phyloP scores from a whole-genome alignment of 2,888 invertebrate genomes.

The Coelopa pilipes region DNA sequence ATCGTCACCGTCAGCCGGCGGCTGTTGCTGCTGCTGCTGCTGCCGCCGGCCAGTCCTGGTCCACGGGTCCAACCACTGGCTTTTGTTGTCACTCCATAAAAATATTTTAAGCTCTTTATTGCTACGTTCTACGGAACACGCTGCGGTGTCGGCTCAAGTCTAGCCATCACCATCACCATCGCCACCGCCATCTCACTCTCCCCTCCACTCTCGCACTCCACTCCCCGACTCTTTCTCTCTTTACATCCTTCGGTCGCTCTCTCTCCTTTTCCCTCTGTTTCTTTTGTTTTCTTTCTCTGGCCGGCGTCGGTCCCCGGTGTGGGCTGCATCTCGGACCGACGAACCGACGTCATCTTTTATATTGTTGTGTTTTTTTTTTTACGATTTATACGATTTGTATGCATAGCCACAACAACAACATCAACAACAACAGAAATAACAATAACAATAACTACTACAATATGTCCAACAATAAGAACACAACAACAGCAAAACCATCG shows the following conservation, averaged over 20 bases:
- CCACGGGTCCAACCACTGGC: neutral
- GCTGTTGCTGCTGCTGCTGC: too few species aligned
- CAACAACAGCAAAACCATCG: too few species aligned
- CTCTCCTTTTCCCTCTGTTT: too few species aligned
- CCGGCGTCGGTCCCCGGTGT: too few species aligned
- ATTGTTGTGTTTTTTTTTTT: too few species aligned
- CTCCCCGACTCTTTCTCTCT: too few species aligned
- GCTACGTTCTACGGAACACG: slow-evolving; percentile 13
- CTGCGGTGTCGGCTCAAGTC: neutral
- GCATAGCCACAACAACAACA: neutral
- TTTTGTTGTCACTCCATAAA: slow-evolving; percentile 9
- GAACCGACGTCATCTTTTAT: slow-evolving; percentile 31
- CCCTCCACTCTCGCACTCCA: too few species aligned
- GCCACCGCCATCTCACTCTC: neutral
- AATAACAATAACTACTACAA: neutral
- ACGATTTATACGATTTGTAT: slow-evolving; percentile 35
- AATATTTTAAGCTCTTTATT: slow-evolving; percentile 28
- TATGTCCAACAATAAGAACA: neutral
- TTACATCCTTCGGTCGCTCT: too few species aligned
- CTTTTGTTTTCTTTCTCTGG: too few species aligned
- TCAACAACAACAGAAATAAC: too few species aligned
- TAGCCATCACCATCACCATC: neutral
- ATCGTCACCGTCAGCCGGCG: too few species aligned
- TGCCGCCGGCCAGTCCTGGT: too few species aligned
- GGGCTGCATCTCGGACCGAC: neutral